Conservation (phyloP, 2,113 vertebrate species). For the Pipa parva region DNA sequence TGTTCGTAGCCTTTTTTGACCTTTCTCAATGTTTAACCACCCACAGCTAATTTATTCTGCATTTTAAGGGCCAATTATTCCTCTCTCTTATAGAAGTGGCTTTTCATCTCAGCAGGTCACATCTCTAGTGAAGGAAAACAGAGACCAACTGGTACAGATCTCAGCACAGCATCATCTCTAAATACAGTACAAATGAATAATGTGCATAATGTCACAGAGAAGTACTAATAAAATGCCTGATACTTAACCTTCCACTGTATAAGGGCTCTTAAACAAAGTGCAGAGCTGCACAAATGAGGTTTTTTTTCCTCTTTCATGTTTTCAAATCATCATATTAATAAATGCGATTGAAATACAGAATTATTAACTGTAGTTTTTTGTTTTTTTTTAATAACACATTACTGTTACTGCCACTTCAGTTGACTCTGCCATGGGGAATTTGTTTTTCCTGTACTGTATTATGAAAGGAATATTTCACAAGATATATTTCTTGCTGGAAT, state of each 20-base stretch:
- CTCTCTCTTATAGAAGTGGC: conserved; percentile 8
- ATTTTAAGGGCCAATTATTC: conserved; percentile 28
- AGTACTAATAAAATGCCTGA: neutral
- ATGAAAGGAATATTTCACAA: too few species aligned
- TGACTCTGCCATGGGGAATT: too few species aligned
- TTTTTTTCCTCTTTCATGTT: neutral
- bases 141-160: neutral
- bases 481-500: too few species aligned
- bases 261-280: neutral
- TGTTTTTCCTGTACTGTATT: too few species aligned
- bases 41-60: conserved; percentile 20
- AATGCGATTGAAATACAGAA: neutral
- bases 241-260: neutral
- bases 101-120: conserved; percentile 27
- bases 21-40: conserved; percentile 14
- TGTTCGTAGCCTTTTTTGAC: conserved; percentile 13
- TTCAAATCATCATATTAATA: neutral
- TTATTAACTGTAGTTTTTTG: neutral
- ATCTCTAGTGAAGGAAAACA: conserved; percentile 14
- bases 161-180: neutral
- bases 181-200: conserved; percentile 1
- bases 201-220: neutral
- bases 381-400: too few species aligned
- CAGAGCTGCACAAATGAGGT: neutral
- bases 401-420: too few species aligned